phyloP scores from a whole-genome alignment of 2,888 invertebrate species.

The Parelbella ahira region DNA sequence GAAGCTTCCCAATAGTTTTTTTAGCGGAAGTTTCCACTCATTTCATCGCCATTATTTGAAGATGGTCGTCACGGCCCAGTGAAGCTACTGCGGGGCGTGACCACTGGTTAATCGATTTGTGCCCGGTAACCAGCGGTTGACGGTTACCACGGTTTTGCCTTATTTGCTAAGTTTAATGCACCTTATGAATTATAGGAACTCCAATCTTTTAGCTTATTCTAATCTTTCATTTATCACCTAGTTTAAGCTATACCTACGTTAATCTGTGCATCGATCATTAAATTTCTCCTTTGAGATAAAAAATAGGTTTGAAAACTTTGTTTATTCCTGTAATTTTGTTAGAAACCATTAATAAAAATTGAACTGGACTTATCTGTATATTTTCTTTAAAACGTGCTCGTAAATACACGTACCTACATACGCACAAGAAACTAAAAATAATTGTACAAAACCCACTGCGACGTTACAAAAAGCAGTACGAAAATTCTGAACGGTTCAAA shows the following conservation, averaged over 20 bases:
- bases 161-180: too few relatives aligned
- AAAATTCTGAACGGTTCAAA: constrained; percentile 10
- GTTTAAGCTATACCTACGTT: too few relatives aligned
- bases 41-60: constrained; percentile 3
- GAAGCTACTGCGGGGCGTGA: not conserved
- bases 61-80: constrained; percentile 7
- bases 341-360: too few relatives aligned
- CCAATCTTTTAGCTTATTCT: not conserved
- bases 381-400: too few relatives aligned
- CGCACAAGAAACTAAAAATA: constrained; percentile 9
- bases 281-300: too few relatives aligned
- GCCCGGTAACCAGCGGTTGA: not conserved
- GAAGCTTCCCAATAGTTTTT: not conserved
- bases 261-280: too few relatives aligned
- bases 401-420: too few relatives aligned
- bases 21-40: constrained; percentile 9
- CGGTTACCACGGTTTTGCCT: not conserved
- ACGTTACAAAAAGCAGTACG: constrained; percentile 13
- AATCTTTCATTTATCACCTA: too few relatives aligned
- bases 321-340: too few relatives aligned
- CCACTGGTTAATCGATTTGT: constrained; percentile 5
- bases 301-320: too few relatives aligned
- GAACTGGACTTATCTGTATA: too few relatives aligned
- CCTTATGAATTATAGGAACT: not conserved
- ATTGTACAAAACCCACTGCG: not conserved